Conservation (phyloP, 2,888 invertebrate genomes). For the Marasmarcha lunaedactyla region DNA sequence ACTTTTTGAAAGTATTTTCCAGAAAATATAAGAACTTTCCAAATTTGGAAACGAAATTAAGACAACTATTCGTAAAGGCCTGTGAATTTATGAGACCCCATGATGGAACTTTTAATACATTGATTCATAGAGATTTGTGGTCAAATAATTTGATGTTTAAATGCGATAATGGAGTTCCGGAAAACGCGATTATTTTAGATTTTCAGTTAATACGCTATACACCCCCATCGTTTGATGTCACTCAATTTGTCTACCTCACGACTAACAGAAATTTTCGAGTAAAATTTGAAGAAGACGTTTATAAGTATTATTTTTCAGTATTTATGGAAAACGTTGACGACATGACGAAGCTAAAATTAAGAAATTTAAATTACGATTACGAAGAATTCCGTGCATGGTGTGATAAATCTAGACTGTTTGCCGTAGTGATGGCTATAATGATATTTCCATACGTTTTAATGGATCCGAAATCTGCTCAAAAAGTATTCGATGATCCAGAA, state of each 20-base stretch:
- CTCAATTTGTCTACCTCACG: conserved; percentile 33
- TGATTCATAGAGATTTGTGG: conserved; percentile 52
- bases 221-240: conserved; percentile 48
- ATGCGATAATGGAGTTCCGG: conserved; percentile 28
- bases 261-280: conserved; percentile 34
- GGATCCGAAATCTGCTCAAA: conserved; percentile 21
- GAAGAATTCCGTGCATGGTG: conserved; percentile 24
- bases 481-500: conserved; percentile 21
- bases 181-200: conserved; percentile 38
- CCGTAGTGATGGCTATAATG: conserved; percentile 10
- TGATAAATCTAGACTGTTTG: conserved; percentile 26
- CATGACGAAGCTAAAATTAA: conserved; percentile 23
- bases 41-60: conserved; percentile 26
- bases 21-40: conserved; percentile 20
- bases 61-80: conserved; percentile 25
- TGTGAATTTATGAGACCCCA: conserved; percentile 29
- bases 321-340: conserved; percentile 27
- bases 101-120: conserved; percentile 33
- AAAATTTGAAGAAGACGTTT: conserved; percentile 25
- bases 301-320: conserved; percentile 29
- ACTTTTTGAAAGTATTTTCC: conserved; percentile 34
- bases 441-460: conserved; percentile 27
- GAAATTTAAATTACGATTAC: conserved; percentile 24
- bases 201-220: conserved; percentile 44
- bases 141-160: conserved; percentile 48